Evolutionary conservation across 2,888 invertebrate species (phyloP).

Genomic region (Rhagonycha lutea): DNA sequence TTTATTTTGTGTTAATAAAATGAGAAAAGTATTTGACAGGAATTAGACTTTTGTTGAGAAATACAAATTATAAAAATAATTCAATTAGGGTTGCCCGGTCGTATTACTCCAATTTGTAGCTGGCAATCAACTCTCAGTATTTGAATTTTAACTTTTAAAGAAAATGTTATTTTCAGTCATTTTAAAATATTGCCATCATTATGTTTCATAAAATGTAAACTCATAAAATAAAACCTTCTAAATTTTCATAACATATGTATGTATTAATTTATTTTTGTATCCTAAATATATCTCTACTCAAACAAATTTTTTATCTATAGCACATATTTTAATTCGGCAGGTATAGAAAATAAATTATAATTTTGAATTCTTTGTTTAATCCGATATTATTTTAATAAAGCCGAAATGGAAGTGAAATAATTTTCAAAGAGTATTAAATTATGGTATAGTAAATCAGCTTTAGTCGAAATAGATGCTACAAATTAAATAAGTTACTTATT

Average conservation of each 20-base stretch:
- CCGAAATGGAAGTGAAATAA: background rate
- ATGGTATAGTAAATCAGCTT: background rate
- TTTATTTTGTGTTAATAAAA: background rate
- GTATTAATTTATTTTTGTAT: background rate
- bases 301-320: background rate
- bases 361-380: background rate
- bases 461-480: background rate
- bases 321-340: background rate
- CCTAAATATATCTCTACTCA: background rate
- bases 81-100: too few relatives aligned
- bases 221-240: background rate
- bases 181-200: background rate
- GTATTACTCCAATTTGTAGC: too few relatives aligned
- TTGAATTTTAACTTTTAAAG: too few relatives aligned
- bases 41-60: background rate
- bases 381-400: background rate
- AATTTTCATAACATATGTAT: background rate
- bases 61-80: background rate
- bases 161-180: background rate
- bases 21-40: background rate
- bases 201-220: background rate
- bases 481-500: too few relatives aligned
- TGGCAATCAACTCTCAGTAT: too few relatives aligned
- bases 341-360: background rate
- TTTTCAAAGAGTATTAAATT: background rate